Evolutionary conservation across 2,888 invertebrate species (phyloP).

Genomic region (Dendrolimus houi): DNA sequence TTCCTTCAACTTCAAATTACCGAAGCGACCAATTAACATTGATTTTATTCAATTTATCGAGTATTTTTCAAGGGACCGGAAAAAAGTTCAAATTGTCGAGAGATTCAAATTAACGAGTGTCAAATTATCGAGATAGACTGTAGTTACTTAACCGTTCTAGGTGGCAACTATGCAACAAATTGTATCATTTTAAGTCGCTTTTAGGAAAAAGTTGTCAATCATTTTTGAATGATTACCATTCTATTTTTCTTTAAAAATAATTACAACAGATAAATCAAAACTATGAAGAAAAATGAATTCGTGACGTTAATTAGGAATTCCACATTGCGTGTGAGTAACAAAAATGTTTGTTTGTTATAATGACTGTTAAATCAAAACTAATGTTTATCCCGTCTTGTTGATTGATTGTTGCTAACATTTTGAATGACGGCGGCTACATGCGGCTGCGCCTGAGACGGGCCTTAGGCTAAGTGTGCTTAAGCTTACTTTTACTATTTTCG

Average conservation of each 20-base stretch:
- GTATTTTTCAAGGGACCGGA: too few species aligned
- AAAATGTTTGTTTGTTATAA: conserved; percentile 55
- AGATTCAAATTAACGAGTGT: too few species aligned
- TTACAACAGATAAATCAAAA: conserved; percentile 16
- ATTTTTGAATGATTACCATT: conserved; percentile 21
- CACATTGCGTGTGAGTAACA: conserved; percentile 28
- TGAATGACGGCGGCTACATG: conserved; percentile 23
- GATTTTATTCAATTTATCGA: too few species aligned
- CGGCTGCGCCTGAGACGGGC: conserved; percentile 23
- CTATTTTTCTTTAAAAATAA: conserved; percentile 14
- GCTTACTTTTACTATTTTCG: not conserved
- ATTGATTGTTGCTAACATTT: conserved; percentile 47
- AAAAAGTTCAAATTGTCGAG: too few species aligned
- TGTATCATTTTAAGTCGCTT: not conserved
- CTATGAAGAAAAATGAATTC: conserved; percentile 40
- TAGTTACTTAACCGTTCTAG: too few species aligned
- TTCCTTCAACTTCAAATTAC: too few species aligned
- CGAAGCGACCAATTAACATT: too few species aligned
- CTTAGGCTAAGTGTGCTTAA: conserved; percentile 25
- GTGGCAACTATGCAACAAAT: too few species aligned
- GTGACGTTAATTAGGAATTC: conserved; percentile 50
- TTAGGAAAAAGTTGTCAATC: not conserved
- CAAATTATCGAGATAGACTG: too few species aligned
- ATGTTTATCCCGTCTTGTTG: conserved; percentile 53
- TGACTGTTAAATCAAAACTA: conserved; percentile 54